Evolutionary conservation across 2,113 vertebrate genomes (phyloP).

Genomic region (Psilopsiagon aurifrons): DNA sequence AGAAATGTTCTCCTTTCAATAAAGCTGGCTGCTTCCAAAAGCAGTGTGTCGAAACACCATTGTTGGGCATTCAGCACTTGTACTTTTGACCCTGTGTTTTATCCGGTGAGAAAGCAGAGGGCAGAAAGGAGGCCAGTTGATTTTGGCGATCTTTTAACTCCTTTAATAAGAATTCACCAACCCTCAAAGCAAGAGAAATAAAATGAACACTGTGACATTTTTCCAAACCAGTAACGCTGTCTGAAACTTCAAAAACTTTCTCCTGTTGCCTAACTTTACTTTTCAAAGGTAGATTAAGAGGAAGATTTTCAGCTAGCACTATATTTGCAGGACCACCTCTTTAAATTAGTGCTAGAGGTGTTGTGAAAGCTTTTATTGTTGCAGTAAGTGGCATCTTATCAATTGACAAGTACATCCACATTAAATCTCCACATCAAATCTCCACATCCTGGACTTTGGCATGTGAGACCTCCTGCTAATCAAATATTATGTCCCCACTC

Average conservation of each 20-base stretch:
- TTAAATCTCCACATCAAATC: neutral
- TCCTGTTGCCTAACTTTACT: neutral
- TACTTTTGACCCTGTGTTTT: neutral
- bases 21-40: neutral
- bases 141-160: neutral
- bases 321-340: neutral
- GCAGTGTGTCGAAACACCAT: neutral
- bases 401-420: neutral
- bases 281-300: neutral
- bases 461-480: neutral
- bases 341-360: neutral
- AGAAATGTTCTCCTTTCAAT: neutral
- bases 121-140: neutral
- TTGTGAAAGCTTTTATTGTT: constrained; percentile 17
- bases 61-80: neutral
- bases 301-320: neutral
- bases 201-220: fast-evolving
- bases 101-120: neutral
- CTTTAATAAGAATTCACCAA: neutral
- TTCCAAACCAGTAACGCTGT: neutral
- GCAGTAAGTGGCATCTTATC: neutral
- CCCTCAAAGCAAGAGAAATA: neutral
- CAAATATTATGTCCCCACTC: neutral
- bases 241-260: neutral
- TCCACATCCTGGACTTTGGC: neutral